A percentile compares a stretch with the other conserved stretches of the same genome.
Conservation (phyloP, 35 echinoderm and acorn worm species). For the Strongylocentrotus purpuratus region DNA sequence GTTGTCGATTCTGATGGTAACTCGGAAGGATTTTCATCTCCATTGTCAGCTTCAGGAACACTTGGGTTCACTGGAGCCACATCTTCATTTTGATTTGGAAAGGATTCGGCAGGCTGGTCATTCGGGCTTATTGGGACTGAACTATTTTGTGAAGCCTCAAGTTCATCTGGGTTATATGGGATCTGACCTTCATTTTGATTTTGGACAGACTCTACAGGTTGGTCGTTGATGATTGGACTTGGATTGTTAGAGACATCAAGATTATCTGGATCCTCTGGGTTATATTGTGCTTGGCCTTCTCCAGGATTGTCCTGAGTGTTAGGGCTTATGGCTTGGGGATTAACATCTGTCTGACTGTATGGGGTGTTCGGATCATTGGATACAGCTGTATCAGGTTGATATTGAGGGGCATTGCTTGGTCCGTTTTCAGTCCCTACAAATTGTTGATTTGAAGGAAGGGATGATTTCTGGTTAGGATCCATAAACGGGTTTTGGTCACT, state of each 20-base stretch:
- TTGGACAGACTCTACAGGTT: not conserved
- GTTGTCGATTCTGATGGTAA: not conserved
- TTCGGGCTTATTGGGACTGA: not conserved
- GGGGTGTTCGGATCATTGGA: not conserved
- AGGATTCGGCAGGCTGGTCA: not conserved
- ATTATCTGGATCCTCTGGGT: not conserved
- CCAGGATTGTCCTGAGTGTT: not conserved
- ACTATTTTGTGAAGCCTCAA: not conserved
- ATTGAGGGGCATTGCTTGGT: not conserved
- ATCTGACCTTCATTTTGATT: not conserved
- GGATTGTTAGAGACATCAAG: not conserved
- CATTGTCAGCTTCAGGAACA: not conserved
- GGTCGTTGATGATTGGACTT: not conserved
- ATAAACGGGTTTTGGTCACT: not conserved
- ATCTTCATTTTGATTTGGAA: not conserved
- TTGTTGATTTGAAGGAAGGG: not conserved
- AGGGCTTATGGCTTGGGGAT: not conserved
- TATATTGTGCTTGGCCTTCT: not conserved
- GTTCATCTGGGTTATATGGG: not conserved
- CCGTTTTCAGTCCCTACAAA: not conserved
- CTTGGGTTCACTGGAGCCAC: not conserved
- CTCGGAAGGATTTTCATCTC: not conserved
- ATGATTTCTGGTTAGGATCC: not conserved
- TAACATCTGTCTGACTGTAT: not conserved
- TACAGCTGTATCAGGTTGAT: not conserved